Evolutionary conservation across 2,797 vertebrate species (phyloP).

Genomic region (Lepilemur ruficaudatus): DNA sequence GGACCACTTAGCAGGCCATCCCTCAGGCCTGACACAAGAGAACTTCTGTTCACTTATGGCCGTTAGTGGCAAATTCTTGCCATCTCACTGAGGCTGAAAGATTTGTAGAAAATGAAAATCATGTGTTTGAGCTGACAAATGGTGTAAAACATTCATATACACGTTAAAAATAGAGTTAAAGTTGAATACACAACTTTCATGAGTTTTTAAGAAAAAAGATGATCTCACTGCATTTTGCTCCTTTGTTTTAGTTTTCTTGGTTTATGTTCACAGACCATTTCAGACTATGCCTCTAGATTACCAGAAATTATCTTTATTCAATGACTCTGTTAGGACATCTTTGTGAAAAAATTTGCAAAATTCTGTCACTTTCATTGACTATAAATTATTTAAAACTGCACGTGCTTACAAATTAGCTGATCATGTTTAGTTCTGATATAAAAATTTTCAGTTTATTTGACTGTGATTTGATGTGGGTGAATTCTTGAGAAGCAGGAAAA

Average conservation of each 20-base stretch:
- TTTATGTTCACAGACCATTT: not conserved
- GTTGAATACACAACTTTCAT: not conserved
- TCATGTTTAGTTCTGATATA: not conserved
- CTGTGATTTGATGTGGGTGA: not conserved
- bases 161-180: not conserved
- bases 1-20: not conserved
- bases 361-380: not conserved
- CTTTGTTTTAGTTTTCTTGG: not conserved
- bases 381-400: not conserved
- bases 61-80: not conserved
- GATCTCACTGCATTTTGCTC: not conserved
- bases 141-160: not conserved
- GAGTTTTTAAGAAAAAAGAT: not conserved
- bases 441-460: not conserved
- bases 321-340: not conserved
- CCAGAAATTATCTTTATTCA: not conserved
- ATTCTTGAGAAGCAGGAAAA: conserved; percentile 6
- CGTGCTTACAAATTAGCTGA: not conserved
- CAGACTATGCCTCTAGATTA: not conserved
- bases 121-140: not conserved
- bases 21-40: not conserved
- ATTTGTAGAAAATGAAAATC: not conserved
- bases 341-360: not conserved
- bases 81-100: not conserved
- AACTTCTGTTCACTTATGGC: not conserved